A percentile compares a stretch with the other conserved stretches of the same genome.
Evolutionary conservation across 1,140 invertebrate genomes (phyloP).

Genomic region (Ceratosolen fusciceps): DNA sequence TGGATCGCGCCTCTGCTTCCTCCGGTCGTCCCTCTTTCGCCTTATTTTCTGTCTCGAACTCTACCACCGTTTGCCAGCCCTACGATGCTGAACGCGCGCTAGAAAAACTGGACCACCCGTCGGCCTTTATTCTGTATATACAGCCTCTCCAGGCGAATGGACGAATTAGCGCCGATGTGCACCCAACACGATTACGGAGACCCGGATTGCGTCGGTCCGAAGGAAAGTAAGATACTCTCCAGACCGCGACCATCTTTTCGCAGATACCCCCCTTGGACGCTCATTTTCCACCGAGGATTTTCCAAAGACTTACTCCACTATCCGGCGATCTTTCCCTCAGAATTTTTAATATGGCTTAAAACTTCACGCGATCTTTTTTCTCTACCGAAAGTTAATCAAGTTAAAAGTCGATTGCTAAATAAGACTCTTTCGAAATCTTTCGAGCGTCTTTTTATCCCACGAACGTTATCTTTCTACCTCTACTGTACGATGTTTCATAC

Average conservation of each 20-base stretch:
- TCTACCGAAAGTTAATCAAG: not conserved
- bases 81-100: not conserved
- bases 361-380: not conserved
- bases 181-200: conserved; percentile 47
- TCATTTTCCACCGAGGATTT: not conserved
- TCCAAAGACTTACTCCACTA: not conserved
- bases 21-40: not conserved
- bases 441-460: not conserved
- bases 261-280: not conserved
- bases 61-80: not conserved
- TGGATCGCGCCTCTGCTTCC: conserved; percentile 27
- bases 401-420: not conserved
- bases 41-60: not conserved
- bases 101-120: conserved; percentile 55
- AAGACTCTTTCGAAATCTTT: not conserved
- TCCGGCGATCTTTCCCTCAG: not conserved
- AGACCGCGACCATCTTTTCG: not conserved
- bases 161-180: conserved; percentile 57
- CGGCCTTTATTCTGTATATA: conserved; percentile 48
- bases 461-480: not conserved
- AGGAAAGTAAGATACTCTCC: not conserved
- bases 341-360: not conserved
- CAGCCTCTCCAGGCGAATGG: conserved; percentile 44
- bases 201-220: conserved; percentile 48
- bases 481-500: not conserved